phyloP scores from a whole-genome alignment of 2,888 invertebrate genomes.

The Standfussiana lucernea region DNA sequence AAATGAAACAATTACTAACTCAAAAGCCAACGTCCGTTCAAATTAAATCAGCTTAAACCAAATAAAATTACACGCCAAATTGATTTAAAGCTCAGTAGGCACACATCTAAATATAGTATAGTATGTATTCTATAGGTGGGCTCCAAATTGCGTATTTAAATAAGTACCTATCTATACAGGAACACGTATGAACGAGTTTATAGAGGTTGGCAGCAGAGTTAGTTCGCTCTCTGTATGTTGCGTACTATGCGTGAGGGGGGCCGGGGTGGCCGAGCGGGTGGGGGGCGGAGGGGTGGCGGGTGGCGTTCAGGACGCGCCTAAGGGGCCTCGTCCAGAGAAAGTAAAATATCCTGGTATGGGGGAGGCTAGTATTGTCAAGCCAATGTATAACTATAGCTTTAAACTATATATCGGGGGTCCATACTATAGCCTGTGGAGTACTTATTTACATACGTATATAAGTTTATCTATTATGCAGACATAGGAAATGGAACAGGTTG shows the following conservation, averaged over 20 bases:
- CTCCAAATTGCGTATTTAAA: constrained; percentile 89
- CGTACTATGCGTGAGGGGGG: constrained; percentile 87
- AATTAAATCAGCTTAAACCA: constrained; percentile 78
- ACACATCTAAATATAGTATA: constrained; percentile 68
- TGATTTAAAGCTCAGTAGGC: constrained; percentile 79
- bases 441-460: constrained; percentile 90
- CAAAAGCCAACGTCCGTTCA: constrained; percentile 68
- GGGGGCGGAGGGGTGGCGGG: constrained; percentile 73
- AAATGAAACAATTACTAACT: constrained; percentile 59
- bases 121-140: constrained; percentile 76
- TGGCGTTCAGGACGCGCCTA: constrained; percentile 83
- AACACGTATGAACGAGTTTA: constrained; percentile 85
- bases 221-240: constrained; percentile 89
- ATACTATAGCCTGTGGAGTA: constrained; percentile 84
- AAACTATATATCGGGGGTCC: constrained; percentile 88
- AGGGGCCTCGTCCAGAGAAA: constrained; percentile 90
- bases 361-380: constrained; percentile 90
- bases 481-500: constrained; percentile 88
- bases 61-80: constrained; percentile 83
- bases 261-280: constrained; percentile 73
- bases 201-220: constrained; percentile 88
- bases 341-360: constrained; percentile 90
- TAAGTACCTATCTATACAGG: constrained; percentile 83
- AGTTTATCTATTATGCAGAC: constrained; percentile 90
- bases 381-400: constrained; percentile 89